phyloP scores from a whole-genome alignment of 2,113 vertebrate genomes.

The Lethenteron camtschaticum region DNA sequence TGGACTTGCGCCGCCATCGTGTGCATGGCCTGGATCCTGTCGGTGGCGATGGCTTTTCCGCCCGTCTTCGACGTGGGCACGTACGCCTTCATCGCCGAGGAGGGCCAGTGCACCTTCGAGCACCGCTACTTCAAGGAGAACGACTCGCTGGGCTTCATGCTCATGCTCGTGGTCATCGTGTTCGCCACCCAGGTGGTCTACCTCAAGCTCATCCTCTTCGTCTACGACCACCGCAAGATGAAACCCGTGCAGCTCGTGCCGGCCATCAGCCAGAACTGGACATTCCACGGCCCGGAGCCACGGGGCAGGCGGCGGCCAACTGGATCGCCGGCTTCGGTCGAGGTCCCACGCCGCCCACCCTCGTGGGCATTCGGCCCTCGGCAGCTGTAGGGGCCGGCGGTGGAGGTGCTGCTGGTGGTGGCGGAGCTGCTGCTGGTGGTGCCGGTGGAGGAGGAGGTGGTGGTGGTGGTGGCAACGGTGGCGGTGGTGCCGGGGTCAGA shows the following conservation, averaged over 20 bases:
- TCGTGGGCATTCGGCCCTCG: constrained; percentile 69
- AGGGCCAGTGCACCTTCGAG: constrained; percentile 98
- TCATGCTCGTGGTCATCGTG: constrained; percentile 91
- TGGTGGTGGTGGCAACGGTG: constrained; percentile 25
- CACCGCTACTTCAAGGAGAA: constrained; percentile 97
- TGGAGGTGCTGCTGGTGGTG: constrained; percentile 56
- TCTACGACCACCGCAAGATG: constrained; percentile 97
- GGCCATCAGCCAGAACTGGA: constrained; percentile 99
- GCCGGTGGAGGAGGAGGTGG: no score
- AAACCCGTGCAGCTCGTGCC: constrained; percentile 99
- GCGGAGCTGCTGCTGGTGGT: constrained; percentile 49
- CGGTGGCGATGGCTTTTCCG: constrained; percentile 96
- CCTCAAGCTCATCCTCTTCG: constrained; percentile 99
- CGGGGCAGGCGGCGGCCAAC: constrained; percentile 91
- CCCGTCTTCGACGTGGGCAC: constrained; percentile 95
- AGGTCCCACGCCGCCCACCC: constrained; percentile 69
- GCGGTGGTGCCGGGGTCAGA: constrained; percentile 13
- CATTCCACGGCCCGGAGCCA: constrained; percentile 91
- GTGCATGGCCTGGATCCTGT: constrained; percentile 99
- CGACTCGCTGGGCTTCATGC: constrained; percentile 98
- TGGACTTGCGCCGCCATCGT: constrained; percentile 96
- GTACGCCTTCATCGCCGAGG: constrained; percentile 90
- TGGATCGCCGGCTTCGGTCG: constrained; percentile 96
- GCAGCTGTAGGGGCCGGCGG: constrained; percentile 34
- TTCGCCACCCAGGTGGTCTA: constrained; percentile 99